Evolutionary conservation across 2,888 invertebrate species (phyloP).

Genomic region (Galerucella pusilla): DNA sequence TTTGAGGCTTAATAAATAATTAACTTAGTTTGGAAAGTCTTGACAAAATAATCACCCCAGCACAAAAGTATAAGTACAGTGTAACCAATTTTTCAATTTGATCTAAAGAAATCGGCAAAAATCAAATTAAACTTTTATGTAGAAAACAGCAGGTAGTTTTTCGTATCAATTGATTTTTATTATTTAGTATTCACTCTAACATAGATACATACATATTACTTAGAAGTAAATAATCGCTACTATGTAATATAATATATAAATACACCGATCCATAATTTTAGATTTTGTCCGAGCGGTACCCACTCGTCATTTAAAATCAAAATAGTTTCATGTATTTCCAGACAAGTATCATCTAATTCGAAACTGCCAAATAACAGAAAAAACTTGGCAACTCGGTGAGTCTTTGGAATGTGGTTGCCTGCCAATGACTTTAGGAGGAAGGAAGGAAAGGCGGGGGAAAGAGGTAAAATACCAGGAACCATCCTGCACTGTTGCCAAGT

Average conservation of each 20-base stretch:
- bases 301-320: slow-evolving; percentile 24
- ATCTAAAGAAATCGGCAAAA: too few relatives aligned
- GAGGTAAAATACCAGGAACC: slow-evolving; percentile 44
- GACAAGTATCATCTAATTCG: slow-evolving; percentile 25
- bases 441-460: slow-evolving; percentile 61
- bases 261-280: slow-evolving; percentile 15
- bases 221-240: background rate
- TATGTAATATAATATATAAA: slow-evolving; percentile 9
- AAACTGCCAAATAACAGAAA: slow-evolving; percentile 34
- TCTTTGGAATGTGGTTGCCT: slow-evolving; percentile 57
- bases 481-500: slow-evolving; percentile 21
- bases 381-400: slow-evolving; percentile 54
- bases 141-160: too few relatives aligned
- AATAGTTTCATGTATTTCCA: slow-evolving; percentile 32
- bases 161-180: too few relatives aligned
- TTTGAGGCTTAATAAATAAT: too few relatives aligned
- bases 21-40: too few relatives aligned
- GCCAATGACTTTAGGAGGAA: slow-evolving; percentile 55
- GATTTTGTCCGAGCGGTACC: slow-evolving; percentile 20
- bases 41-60: too few relatives aligned
- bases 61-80: too few relatives aligned
- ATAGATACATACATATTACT: background rate
- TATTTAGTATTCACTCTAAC: background rate
- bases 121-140: too few relatives aligned
- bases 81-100: too few relatives aligned